A percentile compares a stretch with the other conserved stretches of the same genome.
These are phyloP conservation scores for Brachynemurus nebulosus DNA, from an alignment of 2,888 invertebrate species.

Conservation along the genomic window DNA sequence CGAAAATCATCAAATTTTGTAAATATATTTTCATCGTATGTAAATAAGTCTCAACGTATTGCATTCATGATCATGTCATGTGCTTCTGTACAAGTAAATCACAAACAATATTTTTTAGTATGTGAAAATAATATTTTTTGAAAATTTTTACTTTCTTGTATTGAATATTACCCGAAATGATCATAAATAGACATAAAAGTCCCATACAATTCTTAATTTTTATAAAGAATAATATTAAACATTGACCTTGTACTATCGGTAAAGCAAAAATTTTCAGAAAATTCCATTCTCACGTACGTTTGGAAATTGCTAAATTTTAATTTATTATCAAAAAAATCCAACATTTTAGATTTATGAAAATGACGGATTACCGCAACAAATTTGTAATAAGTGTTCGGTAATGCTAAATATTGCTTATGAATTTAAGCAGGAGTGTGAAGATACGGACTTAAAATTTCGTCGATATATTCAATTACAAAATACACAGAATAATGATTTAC, in stretches of 20 bases:
- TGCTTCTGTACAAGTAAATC: constrained; percentile 25
- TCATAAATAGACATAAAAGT: too few species aligned
- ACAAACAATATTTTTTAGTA: background rate
- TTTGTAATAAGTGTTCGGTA: constrained; percentile 23
- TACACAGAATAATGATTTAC: too few species aligned
- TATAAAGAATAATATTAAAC: too few species aligned
- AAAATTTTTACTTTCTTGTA: constrained; percentile 4
- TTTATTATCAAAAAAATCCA: too few species aligned
- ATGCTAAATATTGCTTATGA: constrained; percentile 24
- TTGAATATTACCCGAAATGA: too few species aligned
- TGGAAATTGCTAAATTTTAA: too few species aligned
- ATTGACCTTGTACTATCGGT: too few species aligned
- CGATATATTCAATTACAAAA: too few species aligned
- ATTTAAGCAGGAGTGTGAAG: constrained; percentile 25
- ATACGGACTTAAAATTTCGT: constrained; percentile 20
- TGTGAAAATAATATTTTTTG: background rate
- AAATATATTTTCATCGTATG: constrained; percentile 23
- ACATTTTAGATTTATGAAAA: constrained; percentile 21
- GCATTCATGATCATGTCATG: constrained; percentile 25
- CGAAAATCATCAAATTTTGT: constrained; percentile 21
- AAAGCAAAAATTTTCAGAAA: too few species aligned
- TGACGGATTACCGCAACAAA: constrained; percentile 23
- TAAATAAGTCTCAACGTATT: constrained; percentile 19
- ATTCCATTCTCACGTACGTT: too few species aligned
- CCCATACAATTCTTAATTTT: too few species aligned